Evolutionary conservation across 2,113 vertebrate genomes (phyloP).

Genomic region (Cacatua alba): DNA sequence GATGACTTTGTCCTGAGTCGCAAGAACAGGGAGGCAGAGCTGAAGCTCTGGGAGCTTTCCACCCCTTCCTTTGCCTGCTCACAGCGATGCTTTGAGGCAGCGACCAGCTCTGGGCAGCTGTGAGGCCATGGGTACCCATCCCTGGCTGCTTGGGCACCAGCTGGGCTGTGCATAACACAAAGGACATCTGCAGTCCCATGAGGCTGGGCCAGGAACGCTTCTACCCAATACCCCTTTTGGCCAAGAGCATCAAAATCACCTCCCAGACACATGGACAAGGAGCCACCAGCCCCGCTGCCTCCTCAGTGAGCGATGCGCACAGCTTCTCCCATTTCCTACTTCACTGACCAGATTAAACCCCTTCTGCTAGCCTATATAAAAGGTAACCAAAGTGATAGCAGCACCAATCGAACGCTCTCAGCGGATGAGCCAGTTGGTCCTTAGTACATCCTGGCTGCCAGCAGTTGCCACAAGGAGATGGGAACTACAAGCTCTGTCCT

Average conservation of each 20-base stretch:
- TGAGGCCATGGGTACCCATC: neutral
- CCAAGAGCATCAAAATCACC: neutral
- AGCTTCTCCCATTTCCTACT: neutral
- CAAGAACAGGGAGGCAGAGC: neutral
- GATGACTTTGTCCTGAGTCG: neutral
- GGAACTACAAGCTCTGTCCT: neutral
- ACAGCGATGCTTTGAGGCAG: neutral
- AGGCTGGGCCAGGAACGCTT: neutral
- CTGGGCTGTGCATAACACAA: neutral
- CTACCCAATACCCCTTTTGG: neutral
- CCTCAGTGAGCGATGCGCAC: neutral
- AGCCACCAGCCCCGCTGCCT: neutral
- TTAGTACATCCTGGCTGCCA: neutral
- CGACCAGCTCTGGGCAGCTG: neutral
- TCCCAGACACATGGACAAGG: neutral
- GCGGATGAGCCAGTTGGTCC: neutral
- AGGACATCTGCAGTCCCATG: neutral
- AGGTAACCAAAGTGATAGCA: neutral
- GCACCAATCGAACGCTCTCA: neutral
- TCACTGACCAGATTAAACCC: slow-evolving; percentile 19
- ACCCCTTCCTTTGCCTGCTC: neutral
- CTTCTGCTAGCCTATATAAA: neutral
- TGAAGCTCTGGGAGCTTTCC: neutral
- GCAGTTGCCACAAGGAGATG: neutral
- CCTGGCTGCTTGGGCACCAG: neutral